These are phyloP conservation scores for Operophtera brumata DNA, from an alignment of 2,888 invertebrate genomes.

Conservation along the genomic window DNA sequence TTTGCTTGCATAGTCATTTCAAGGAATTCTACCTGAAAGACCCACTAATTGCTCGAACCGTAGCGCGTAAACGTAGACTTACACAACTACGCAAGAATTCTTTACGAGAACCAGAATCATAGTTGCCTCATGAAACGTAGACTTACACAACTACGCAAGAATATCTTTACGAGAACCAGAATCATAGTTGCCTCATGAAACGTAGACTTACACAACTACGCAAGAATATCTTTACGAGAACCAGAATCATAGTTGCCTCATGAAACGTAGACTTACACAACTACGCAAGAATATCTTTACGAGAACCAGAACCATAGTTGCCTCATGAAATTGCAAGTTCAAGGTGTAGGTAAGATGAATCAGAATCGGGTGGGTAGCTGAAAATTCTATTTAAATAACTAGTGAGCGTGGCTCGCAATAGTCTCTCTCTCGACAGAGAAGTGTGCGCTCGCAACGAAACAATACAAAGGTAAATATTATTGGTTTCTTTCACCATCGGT, in stretches of 20 bases:
- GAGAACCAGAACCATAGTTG: conserved; percentile 34
- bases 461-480: conserved; percentile 24
- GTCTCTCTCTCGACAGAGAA: conserved; percentile 67
- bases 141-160: too few relatives aligned
- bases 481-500: too few relatives aligned
- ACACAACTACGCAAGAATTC: not conserved
- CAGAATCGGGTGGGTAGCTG: conserved; percentile 68
- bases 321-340: conserved; percentile 60
- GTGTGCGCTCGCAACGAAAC: conserved; percentile 77
- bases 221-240: not conserved
- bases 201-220: too few relatives aligned
- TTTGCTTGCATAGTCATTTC: too few relatives aligned
- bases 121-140: conserved; percentile 38
- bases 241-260: conserved; percentile 39
- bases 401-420: conserved; percentile 45
- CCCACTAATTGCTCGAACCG: too few relatives aligned
- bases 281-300: not conserved
- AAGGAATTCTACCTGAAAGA: too few relatives aligned
- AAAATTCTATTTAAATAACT: conserved; percentile 76
- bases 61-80: too few relatives aligned
- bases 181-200: too few relatives aligned
- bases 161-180: conserved; percentile 70
- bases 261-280: too few relatives aligned
- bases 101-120: conserved; percentile 24
- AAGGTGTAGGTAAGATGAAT: conserved; percentile 70